phyloP scores from a whole-genome alignment of 1,140 invertebrate species.

The Drosophila truncata region DNA sequence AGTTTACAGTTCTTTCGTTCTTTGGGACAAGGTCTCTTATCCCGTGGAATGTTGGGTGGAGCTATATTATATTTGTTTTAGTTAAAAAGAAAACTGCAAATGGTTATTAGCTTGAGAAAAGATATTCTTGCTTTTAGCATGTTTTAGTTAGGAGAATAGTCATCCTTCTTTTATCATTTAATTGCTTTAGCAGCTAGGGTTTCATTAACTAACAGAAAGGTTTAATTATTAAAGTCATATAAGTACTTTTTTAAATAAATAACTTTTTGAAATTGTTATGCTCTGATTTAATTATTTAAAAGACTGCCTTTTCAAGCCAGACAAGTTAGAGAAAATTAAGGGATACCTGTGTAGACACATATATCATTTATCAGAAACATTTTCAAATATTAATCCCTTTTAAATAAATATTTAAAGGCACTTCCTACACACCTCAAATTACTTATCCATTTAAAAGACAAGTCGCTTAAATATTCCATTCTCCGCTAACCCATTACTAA shows the following conservation, averaged over 20 bases:
- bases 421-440: too few species aligned
- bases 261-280: too few species aligned
- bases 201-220: background rate
- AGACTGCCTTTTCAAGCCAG: too few species aligned
- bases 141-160: background rate
- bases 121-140: too few species aligned
- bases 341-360: background rate
- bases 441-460: background rate
- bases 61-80: background rate
- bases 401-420: background rate
- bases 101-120: background rate
- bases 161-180: background rate
- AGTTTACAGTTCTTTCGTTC: conserved; percentile 10
- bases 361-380: background rate
- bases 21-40: conserved; percentile 12
- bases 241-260: too few species aligned
- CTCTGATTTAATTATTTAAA: background rate
- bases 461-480: conserved; percentile 7
- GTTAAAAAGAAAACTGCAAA: background rate
- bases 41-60: conserved; percentile 1
- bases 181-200: background rate
- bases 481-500: conserved; percentile 16
- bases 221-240: too few species aligned
- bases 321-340: background rate
- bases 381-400: background rate